A percentile compares a stretch with the other conserved stretches of the same genome.
phyloP scores from a whole-genome alignment of 2,113 vertebrate species.

The Halcyon senegalensis region DNA sequence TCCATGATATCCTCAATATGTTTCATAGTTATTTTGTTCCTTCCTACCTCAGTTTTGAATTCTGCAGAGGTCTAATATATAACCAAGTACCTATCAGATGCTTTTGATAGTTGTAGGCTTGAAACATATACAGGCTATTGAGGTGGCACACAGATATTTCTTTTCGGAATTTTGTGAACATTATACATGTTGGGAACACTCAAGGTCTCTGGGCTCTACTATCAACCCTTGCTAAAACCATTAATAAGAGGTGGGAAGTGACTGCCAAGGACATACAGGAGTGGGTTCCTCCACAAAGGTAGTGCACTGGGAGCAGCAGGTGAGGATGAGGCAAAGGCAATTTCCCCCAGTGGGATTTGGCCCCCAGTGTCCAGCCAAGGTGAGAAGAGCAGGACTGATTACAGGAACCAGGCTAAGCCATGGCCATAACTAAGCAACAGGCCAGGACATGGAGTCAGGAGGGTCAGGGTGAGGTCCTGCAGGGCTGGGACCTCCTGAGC shows the following conservation, averaged over 20 bases:
- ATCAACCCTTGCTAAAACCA: background rate
- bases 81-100: background rate
- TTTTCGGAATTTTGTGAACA: background rate
- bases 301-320: accelerated
- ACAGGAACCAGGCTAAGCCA: background rate
- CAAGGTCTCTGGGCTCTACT: background rate
- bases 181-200: background rate
- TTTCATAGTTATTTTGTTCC: background rate
- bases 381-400: background rate
- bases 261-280: background rate
- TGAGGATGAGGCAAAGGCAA: background rate
- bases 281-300: accelerated
- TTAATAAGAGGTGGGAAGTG: background rate
- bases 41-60: background rate
- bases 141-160: background rate
- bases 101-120: background rate
- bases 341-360: background rate
- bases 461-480: background rate
- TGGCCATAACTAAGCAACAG: accelerated
- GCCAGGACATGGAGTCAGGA: background rate
- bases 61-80: background rate
- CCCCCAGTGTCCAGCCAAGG: background rate
- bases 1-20: background rate
- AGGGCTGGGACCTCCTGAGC: background rate
- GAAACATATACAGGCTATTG: background rate